These are phyloP conservation scores for Sciaenops ocellatus DNA, from an alignment of 2,797 vertebrate genomes.

Conservation along the genomic window DNA sequence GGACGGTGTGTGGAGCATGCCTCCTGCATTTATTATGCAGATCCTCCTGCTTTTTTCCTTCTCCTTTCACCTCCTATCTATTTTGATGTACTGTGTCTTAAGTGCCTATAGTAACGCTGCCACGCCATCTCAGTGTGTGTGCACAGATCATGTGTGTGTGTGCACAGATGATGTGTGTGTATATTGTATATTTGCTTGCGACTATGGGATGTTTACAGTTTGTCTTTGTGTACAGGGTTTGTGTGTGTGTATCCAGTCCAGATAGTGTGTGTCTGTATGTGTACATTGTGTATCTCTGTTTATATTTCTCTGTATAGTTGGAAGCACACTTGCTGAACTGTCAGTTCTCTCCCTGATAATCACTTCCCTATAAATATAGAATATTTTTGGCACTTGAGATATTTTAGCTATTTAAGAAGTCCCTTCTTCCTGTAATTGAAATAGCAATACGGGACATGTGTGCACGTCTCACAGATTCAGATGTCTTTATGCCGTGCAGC, in stretches of 20 bases:
- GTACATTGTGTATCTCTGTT: constrained; percentile 3
- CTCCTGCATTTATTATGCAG: constrained; percentile 50
- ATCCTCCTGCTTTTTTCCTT: constrained; percentile 34
- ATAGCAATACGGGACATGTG: too few species aligned
- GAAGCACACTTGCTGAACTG: background rate
- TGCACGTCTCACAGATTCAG: background rate
- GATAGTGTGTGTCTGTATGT: background rate
- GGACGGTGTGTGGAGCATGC: constrained; percentile 8
- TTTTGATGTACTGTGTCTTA: constrained; percentile 43
- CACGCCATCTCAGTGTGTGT: constrained; percentile 15
- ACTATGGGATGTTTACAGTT: constrained; percentile 31
- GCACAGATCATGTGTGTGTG: constrained; percentile 6
- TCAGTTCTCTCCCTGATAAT: background rate
- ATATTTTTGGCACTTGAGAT: background rate
- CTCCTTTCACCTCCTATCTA: constrained; percentile 44
- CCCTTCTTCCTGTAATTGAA: too few species aligned
- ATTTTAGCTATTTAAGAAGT: too few species aligned
- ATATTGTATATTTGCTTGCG: constrained; percentile 39
- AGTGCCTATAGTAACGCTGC: constrained; percentile 49
- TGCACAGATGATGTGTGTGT: constrained; percentile 25
- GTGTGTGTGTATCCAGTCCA: background rate
- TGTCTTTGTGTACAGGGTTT: constrained; percentile 10
- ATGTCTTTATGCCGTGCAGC: background rate
- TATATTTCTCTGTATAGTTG: background rate
- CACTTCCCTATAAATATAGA: background rate